These are phyloP conservation scores for Lagopus muta DNA, from an alignment of 2,113 vertebrate species.

Conservation along the genomic window DNA sequence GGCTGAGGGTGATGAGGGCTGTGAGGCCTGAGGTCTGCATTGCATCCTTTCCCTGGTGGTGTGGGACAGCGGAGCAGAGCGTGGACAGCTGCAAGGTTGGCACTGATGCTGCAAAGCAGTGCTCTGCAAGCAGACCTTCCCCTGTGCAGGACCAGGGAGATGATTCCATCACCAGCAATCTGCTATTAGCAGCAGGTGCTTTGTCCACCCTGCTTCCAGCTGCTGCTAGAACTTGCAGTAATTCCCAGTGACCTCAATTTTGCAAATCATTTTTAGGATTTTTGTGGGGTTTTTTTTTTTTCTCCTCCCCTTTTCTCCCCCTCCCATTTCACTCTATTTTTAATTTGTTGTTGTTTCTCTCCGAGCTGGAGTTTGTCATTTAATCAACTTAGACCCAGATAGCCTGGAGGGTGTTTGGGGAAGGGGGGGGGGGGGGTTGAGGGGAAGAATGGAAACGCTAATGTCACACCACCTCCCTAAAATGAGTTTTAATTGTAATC, in stretches of 20 bases:
- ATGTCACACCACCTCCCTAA: constrained; percentile 68
- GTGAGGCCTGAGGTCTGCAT: background rate
- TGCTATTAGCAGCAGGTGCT: constrained; percentile 16
- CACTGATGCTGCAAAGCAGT: background rate
- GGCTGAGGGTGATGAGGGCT: background rate
- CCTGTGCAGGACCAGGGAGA: background rate
- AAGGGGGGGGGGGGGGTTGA: background rate
- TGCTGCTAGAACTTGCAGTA: background rate
- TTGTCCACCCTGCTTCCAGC: constrained; percentile 26
- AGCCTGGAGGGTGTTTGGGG: constrained; percentile 60
- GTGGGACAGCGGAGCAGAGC: rapidly evolving
- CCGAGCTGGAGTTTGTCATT: constrained; percentile 57
- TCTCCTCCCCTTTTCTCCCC: background rate
- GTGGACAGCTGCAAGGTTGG: rapidly evolving
- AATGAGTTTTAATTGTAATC: constrained; percentile 81
- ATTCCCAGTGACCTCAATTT: constrained; percentile 57
- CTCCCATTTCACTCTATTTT: constrained; percentile 15
- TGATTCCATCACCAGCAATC: constrained; percentile 8
- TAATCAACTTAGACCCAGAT: constrained; percentile 66
- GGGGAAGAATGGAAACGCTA: constrained; percentile 51
- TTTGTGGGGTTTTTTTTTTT: background rate
- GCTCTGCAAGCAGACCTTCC: background rate
- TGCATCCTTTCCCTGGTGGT: background rate
- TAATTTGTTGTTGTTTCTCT: constrained; percentile 52
- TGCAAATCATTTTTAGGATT: constrained; percentile 39